These are phyloP conservation scores for Pristiophorus japonicus DNA, from an alignment of 2,113 vertebrate species.

Conservation along the genomic window DNA sequence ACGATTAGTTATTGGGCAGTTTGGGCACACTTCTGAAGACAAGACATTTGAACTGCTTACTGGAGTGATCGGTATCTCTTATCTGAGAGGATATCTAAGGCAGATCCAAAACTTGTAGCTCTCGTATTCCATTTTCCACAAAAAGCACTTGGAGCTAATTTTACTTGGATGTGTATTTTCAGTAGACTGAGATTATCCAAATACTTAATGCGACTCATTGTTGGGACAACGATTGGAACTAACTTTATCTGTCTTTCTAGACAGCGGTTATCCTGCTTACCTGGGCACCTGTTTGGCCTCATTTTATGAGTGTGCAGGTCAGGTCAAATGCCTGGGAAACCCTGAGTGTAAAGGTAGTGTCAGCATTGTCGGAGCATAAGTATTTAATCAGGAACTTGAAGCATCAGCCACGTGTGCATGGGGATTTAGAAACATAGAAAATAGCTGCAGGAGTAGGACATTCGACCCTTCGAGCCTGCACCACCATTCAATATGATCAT, in stretches of 20 bases:
- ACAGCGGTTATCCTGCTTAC: slow-evolving; percentile 95
- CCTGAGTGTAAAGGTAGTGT: slow-evolving; percentile 93
- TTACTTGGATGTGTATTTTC: background rate
- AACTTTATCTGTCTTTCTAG: slow-evolving; percentile 55
- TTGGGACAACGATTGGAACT: background rate
- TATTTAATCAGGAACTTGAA: slow-evolving; percentile 42
- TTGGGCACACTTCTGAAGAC: background rate
- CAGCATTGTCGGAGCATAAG: slow-evolving; percentile 97
- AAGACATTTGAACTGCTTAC: background rate
- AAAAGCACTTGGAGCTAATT: background rate
- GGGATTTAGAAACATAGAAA: no score
- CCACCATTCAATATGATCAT: no score
- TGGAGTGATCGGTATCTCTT: background rate
- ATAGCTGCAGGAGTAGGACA: no score
- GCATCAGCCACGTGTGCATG: background rate
- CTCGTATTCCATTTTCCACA: background rate
- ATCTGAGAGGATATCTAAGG: background rate
- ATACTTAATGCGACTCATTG: background rate
- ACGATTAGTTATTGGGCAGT: background rate
- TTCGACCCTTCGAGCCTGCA: no score
- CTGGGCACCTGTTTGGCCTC: slow-evolving; percentile 89
- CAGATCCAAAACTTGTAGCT: background rate
- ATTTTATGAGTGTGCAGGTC: slow-evolving; percentile 90
- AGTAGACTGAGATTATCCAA: background rate
- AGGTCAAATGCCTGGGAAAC: slow-evolving; percentile 95